These are phyloP conservation scores for Sebastes fasciatus DNA, from an alignment of 2,113 vertebrate species.

Conservation along the genomic window DNA sequence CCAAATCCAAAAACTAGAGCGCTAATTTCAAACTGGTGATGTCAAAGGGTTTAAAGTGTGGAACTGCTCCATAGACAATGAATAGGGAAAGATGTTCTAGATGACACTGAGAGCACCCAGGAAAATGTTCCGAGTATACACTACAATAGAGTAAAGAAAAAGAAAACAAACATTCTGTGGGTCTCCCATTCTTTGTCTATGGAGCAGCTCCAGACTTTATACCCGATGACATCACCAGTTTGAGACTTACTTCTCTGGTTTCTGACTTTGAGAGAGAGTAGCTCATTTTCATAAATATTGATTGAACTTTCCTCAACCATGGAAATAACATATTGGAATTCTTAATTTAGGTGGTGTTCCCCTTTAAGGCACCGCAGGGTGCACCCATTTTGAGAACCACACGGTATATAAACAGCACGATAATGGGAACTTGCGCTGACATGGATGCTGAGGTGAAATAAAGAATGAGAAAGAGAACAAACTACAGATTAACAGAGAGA, in stretches of 20 bases:
- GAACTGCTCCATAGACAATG: background rate
- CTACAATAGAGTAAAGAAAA: background rate
- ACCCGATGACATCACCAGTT: background rate
- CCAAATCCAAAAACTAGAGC: too few relatives aligned
- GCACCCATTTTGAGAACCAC: background rate
- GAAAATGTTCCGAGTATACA: too few relatives aligned
- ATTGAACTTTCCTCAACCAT: too few relatives aligned
- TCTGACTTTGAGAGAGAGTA: background rate
- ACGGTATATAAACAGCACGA: background rate
- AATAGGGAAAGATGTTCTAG: background rate
- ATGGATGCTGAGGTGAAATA: conserved; percentile 10
- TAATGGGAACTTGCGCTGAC: conserved; percentile 8
- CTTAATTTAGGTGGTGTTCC: too few relatives aligned
- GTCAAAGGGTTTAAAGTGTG: background rate
- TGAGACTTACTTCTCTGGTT: background rate
- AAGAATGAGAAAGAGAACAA: background rate
- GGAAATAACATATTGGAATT: too few relatives aligned
- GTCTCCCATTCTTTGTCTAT: background rate
- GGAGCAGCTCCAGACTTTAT: background rate
- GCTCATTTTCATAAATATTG: background rate
- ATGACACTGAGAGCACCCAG: too few relatives aligned
- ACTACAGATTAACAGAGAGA: background rate
- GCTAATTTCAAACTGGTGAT: background rate
- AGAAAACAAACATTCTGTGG: background rate
- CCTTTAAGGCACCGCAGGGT: background rate